A percentile compares a stretch with the other conserved stretches of the same genome.
Conservation (phyloP, 2,888 invertebrate species). For the Esperia sulphurella region DNA sequence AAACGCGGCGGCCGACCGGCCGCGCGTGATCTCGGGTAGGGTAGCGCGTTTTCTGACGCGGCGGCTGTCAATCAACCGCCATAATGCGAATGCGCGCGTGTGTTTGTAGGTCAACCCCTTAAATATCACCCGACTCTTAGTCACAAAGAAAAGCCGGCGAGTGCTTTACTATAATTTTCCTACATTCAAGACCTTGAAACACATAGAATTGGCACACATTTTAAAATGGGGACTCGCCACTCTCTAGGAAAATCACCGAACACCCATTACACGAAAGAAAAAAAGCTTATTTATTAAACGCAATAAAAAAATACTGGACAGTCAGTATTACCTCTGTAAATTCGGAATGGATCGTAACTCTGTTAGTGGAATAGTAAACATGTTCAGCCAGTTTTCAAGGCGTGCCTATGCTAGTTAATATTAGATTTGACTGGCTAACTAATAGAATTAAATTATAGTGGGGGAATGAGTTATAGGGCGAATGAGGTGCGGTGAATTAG, state of each 20-base stretch:
- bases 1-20: no score
- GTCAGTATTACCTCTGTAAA: not conserved
- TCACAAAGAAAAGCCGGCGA: not conserved
- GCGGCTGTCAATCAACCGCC: no score
- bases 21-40: no score
- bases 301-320: not conserved
- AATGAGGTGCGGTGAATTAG: no score
- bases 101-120: no score
- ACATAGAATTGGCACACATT: not conserved
- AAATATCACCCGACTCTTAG: no score
- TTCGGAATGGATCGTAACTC: not conserved
- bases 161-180: not conserved
- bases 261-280: not conserved
- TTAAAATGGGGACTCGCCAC: not conserved
- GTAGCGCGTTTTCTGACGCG: no score
- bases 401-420: no score
- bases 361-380: not conserved
- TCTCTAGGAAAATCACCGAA: not conserved
- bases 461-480: no score
- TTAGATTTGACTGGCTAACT: no score
- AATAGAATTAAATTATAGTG: no score
- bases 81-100: no score
- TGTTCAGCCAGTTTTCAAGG: not conserved
- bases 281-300: not conserved
- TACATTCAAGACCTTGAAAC: not conserved